Base-by-base conservation (phyloP, 2,113 vertebrate genomes). In the Todiramphus chloris region DNA sequence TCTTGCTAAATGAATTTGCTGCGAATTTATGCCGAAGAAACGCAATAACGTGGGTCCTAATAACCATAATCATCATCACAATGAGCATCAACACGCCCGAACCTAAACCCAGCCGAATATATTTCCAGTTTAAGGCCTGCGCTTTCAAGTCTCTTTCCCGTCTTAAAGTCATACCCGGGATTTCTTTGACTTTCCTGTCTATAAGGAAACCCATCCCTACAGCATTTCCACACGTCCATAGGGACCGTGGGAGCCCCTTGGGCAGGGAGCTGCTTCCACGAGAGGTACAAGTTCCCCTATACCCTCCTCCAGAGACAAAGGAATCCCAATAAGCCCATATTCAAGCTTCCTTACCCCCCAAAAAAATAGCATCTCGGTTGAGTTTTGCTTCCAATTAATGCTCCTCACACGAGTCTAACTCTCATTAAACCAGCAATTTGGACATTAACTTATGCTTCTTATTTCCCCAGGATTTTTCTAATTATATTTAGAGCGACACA, bases 1-100 rank as follows among this genome's bases (percentile, higher is more conserved):
- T 25, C 64, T 85, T 59, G 63, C 85, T 73, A 73, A 91, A 91
- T 73, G 59, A 91, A 89, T 91, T 93, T 37, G 59, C 24, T 41
- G 91, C 28, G 27, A 81, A 67, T 91, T 93, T 51, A 58, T 41
- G 5, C 43, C 0, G 51, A 31, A 48, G 41, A 46, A 73, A 39
- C 4, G 24, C 83, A 41, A 41, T 69, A 50, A 69, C 9, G 37
- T 31, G 4, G 33, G 1, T 72, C 73, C 73, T 28, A 43, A 80
- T 59, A 66, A 89, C 80, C 67, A 46, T 51, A 55, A 86, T 67
- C 66, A 27, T 67, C 66, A 27, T 44, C 74, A 75, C 77, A 2
- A 70, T 31, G 23, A 92, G 64, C 87, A 56, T 55, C 85, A 58
- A 27, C 33, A 5, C 4, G 51, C 82, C 50, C 75, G 2, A 16